Conservation (phyloP, 2,797 vertebrate genomes). For the Epinephelus awoara region DNA sequence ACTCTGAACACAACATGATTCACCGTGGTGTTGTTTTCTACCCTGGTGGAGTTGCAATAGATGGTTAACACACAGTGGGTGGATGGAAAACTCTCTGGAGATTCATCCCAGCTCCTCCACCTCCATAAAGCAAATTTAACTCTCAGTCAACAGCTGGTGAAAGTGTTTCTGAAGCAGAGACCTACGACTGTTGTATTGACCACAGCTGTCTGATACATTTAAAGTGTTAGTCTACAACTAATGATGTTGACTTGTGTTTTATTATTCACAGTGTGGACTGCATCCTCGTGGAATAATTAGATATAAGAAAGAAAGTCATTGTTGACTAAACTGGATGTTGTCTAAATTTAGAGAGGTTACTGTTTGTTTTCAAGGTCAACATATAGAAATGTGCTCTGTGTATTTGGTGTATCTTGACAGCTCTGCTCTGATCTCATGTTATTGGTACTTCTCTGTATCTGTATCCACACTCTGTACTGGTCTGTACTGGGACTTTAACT, state of each 20-base stretch:
- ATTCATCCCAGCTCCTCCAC: slow-evolving; percentile 15
- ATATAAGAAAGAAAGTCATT: background rate
- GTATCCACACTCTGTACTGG: too few relatives aligned
- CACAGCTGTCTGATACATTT: slow-evolving; percentile 8
- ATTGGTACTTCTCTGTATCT: background rate
- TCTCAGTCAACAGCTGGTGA: too few relatives aligned
- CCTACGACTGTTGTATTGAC: background rate
- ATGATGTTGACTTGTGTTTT: slow-evolving; percentile 13
- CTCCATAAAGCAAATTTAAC: slow-evolving; percentile 5
- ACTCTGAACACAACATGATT: slow-evolving; percentile 7
- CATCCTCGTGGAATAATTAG: background rate
- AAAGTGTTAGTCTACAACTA: slow-evolving; percentile 5
- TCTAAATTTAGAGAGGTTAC: background rate
- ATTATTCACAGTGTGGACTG: slow-evolving; percentile 5
- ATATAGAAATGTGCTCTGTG: background rate
- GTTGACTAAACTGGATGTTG: background rate
- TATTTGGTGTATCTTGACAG: background rate
- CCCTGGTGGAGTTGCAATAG: background rate
- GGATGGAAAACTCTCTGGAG: slow-evolving; percentile 1
- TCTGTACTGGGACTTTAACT: too few relatives aligned
- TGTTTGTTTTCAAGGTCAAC: background rate
- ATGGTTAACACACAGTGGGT: slow-evolving; percentile 25
- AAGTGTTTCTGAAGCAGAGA: slow-evolving; percentile 13
- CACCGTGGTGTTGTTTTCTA: slow-evolving; percentile 23
- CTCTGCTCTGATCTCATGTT: background rate